These are phyloP conservation scores for Metopolophium dirhodum DNA, from an alignment of 1,140 invertebrate species.

Conservation along the genomic window DNA sequence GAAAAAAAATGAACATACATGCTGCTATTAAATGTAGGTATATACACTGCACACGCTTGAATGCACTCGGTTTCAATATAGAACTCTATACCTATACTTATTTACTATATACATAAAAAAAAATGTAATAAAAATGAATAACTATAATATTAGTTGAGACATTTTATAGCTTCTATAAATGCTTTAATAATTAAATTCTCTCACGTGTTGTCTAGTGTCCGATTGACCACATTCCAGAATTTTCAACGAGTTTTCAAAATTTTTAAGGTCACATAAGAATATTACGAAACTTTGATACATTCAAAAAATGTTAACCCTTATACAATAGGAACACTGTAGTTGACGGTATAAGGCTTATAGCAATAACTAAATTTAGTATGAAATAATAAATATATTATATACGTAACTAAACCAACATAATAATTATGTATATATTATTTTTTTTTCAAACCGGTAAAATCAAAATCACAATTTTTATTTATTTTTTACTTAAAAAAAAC, in stretches of 20 bases:
- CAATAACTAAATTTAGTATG: neutral
- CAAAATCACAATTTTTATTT: neutral
- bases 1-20: neutral
- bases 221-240: neutral
- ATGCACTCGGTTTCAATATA: neutral
- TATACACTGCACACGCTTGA: neutral
- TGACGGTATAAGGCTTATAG: neutral
- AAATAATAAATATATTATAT: neutral
- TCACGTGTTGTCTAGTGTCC: neutral
- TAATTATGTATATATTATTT: neutral
- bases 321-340: neutral
- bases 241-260: neutral
- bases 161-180: conserved; percentile 4
- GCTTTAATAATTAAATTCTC: conserved; percentile 31
- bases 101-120: neutral
- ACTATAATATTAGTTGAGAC: conserved; percentile 20
- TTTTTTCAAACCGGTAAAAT: neutral
- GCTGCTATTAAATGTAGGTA: conserved; percentile 10
- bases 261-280: neutral
- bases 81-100: neutral
- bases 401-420: neutral
- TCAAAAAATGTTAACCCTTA: neutral
- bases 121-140: conserved; percentile 13
- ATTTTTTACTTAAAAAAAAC: neutral
- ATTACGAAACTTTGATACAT: neutral